Base-by-base conservation (phyloP, 2,888 invertebrate genomes). In the Allophyes oxyacanthae region DNA sequence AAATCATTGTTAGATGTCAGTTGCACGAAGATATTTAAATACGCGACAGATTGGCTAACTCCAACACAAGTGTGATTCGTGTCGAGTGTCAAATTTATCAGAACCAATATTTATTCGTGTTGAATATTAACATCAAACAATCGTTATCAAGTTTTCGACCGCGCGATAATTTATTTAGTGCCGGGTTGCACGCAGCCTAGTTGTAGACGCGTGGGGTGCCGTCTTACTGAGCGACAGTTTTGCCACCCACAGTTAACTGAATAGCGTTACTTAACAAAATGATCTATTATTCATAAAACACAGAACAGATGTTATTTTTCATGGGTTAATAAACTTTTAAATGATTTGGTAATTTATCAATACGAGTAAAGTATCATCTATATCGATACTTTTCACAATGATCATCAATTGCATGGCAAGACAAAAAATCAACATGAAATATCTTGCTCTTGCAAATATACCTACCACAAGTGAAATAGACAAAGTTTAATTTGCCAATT, bases 131-230 rank as follows among this genome's bases (percentile, higher is more conserved):
- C 73, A 74, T 77, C 72, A 71, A 80, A 78, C 73, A 82, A 72
- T 77, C 69, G 78, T 78, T 84, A 85, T 85, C 83, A 69, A 70
- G 77, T 72, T 81, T 82, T 82, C 77, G 75, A 81, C 67, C 75
- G 68, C 75, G 75, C 68, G 71, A 79, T 81, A 83, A 76, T 81
- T 79, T 82, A 76, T 81, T 79, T 82, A 85, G 78, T 79, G 74
- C 52, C 53, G 62, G 67, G 73, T 70, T 59, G 64, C 20, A 20
- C n/a, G 20, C 61, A 79, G 77, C 73, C 77, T 66, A 72, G 72
- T 78, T 66, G 55, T 32, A 55, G 48, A 41, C 75, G 83, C 83
- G 85, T 82, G 84, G 82, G 85, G 82, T 78, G 80, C 65, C 40
- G 63, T 76, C 82, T 79, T 75, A 71, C 76, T 71, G 72, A 73